Percentiles rank a stretch among this genome's conserved stretches.
Conservation (phyloP, 1,140 invertebrate species). For the Magallana angulata region DNA sequence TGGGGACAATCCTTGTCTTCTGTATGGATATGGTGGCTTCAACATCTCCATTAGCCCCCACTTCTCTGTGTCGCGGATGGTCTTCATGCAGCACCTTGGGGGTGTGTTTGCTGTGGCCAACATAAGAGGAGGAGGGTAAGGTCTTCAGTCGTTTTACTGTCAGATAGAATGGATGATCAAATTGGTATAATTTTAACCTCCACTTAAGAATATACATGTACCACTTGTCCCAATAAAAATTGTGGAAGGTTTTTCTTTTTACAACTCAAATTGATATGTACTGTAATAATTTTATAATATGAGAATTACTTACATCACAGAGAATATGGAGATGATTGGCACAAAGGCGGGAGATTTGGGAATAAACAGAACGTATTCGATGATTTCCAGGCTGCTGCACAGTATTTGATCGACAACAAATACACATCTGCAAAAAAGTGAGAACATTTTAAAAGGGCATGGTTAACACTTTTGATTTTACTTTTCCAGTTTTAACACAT, state of each 20-base stretch:
- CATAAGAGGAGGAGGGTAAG: conserved; percentile 95
- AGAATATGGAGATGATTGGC: conserved; percentile 98
- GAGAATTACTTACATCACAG: conserved; percentile 80
- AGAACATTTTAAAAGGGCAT: neutral
- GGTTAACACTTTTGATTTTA: no score
- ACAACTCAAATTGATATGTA: no score
- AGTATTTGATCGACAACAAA: conserved; percentile 91
- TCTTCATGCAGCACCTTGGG: conserved; percentile 94
- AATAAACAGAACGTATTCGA: conserved; percentile 99
- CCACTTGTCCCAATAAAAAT: neutral
- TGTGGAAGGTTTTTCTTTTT: no score
- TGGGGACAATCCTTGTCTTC: conserved; percentile 87
- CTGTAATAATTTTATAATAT: neutral
- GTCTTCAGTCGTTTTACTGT: no score
- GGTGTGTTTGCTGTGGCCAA: conserved; percentile 95
- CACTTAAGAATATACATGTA: neutral
- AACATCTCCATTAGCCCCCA: conserved; percentile 94
- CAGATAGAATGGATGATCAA: no score
- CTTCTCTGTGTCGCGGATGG: conserved; percentile 89
- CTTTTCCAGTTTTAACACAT: no score
- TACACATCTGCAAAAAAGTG: conserved; percentile 88
- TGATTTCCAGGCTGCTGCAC: conserved; percentile 95
- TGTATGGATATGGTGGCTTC: conserved; percentile 99
- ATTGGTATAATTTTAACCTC: no score
- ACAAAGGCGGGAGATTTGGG: conserved; percentile 92